Base-by-base conservation (phyloP, 2,113 vertebrate genomes). In the Myodes glareolus region DNA sequence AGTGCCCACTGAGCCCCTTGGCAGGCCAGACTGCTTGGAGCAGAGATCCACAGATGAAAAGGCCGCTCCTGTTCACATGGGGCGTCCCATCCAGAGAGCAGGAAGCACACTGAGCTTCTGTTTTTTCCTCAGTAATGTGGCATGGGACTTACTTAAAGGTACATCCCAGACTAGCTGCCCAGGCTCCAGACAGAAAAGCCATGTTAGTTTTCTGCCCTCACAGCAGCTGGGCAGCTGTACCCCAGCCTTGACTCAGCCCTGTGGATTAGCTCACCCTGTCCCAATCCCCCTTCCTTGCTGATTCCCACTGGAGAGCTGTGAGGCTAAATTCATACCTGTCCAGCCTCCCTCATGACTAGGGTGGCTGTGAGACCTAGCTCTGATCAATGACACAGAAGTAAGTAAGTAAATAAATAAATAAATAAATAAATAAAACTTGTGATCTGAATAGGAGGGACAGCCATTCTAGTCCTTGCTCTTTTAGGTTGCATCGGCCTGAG, bases 351-450 rank as follows among this genome's bases (percentile, higher is more conserved):
- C 33, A 2, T 25, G 73, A 17, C 70, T 61, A n/a, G 25, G 88
- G 52, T 21, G 3, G 42, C 39, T 61, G 7, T 58, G 58, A 29
- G 16, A 76, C 92, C 61, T 39, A 31, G 31, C 82, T 75, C 58
- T 90, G 42, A 39, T 65, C 70, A 68, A 7, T 80, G 68, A 94
- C 58, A 80, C 50, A 77, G 78, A 95, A 94, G 72, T 42, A 95
- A 55, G 25, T 55, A 90, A 45, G 5, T 7, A 1, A 1, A 16
- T 39, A 14, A 3, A 58, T 52, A 42, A 58, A 80, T 16, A 19
- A n/a, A n/a, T n/a, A n/a, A 61, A 65, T 27, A 65, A 65, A 65
- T 27, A 89, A 19, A 29, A 13, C 55, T 33, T 39, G 6, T 52
- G 36, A 72, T 93, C 52, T 94, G 7, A 85, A 16, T 65, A 61